A percentile compares a stretch with the other conserved stretches of the same genome.
These are phyloP conservation scores for Lepidurus arcticus DNA, from an alignment of 1,140 invertebrate species.

Conservation along the genomic window DNA sequence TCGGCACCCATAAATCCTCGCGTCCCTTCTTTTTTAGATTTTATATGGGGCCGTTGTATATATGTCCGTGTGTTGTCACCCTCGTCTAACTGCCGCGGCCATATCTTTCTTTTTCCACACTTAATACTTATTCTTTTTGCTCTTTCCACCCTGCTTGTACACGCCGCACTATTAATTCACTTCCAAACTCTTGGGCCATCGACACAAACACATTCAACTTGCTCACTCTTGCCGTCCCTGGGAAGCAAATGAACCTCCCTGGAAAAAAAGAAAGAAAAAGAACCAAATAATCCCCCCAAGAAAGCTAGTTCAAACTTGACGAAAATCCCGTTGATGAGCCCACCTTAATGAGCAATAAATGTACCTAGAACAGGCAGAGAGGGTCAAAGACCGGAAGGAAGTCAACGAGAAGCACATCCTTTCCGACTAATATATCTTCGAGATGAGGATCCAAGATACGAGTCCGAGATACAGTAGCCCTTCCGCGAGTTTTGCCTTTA, in stretches of 20 bases:
- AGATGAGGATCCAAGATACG: background rate
- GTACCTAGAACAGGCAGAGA: background rate
- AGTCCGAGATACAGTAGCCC: background rate
- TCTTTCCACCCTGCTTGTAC: background rate
- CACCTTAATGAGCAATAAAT: conserved; percentile 5
- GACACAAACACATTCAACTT: background rate
- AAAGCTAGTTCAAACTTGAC: background rate
- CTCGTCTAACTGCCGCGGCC: background rate
- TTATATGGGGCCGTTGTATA: background rate
- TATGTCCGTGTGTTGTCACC: conserved; percentile 18
- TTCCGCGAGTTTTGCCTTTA: background rate
- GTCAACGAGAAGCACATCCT: conserved; percentile 13
- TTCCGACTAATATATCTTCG: background rate
- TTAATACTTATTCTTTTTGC: background rate
- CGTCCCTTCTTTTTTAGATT: conserved; percentile 4
- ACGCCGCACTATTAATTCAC: background rate
- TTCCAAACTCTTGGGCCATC: background rate
- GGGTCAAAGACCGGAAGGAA: conserved; percentile 4
- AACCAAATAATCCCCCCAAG: background rate
- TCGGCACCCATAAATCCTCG: background rate
- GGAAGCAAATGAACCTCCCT: background rate
- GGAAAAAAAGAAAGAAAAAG: background rate
- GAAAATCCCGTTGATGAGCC: background rate
- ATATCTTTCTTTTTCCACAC: background rate
- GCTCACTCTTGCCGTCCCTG: background rate